Conservation (phyloP, 2,113 vertebrate species). For the Mesoclemmys tuberculata region DNA sequence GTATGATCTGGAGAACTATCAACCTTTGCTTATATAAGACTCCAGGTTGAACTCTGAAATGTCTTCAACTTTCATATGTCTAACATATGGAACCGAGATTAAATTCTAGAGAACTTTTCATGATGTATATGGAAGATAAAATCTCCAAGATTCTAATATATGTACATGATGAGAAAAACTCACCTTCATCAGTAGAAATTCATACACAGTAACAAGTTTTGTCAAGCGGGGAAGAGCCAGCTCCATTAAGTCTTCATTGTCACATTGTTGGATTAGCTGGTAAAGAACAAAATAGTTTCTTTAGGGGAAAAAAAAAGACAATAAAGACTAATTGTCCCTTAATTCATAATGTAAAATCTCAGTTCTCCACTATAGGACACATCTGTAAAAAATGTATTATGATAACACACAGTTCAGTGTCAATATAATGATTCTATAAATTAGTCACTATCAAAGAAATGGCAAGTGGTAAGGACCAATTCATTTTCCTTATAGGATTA, state of each 20-base stretch:
- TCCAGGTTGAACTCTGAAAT: neutral
- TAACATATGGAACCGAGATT: neutral
- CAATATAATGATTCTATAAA: neutral
- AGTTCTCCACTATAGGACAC: neutral
- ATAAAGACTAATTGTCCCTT: neutral
- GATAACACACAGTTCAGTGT: neutral
- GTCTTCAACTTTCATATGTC: neutral
- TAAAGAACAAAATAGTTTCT: constrained; percentile 41
- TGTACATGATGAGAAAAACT: constrained; percentile 5
- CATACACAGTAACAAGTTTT: constrained; percentile 88
- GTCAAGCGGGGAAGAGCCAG: constrained; percentile 89
- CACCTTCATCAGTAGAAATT: constrained; percentile 94
- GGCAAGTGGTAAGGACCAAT: neutral
- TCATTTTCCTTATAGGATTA: neutral
- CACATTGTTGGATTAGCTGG: constrained; percentile 88
- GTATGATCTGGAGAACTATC: neutral
- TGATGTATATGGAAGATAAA: neutral
- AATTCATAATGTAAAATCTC: neutral
- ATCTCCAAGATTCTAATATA: neutral
- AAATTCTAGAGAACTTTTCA: neutral
- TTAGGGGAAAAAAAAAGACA: constrained; percentile 19
- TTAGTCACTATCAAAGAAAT: neutral
- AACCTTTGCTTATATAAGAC: neutral
- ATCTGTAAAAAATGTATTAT: too few species aligned
- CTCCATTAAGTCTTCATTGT: constrained; percentile 90